Conservation (phyloP, 2,113 vertebrate species). For the Diadophis punctatus region DNA sequence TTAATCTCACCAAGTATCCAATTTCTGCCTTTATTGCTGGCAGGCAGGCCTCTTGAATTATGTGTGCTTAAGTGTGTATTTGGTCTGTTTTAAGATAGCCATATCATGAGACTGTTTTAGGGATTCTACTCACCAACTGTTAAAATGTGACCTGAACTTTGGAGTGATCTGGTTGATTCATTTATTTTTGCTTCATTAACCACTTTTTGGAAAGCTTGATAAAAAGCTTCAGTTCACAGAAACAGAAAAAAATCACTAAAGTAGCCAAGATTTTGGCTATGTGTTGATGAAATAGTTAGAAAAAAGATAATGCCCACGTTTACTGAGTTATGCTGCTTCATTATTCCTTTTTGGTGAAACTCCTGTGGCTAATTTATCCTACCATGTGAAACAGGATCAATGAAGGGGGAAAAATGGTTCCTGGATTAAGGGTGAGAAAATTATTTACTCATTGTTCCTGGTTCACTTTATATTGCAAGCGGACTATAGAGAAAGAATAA, state of each 20-base stretch:
- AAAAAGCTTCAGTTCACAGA: not conserved
- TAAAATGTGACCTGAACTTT: constrained; percentile 15
- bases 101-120: constrained; percentile 64
- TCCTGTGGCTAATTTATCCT: not conserved
- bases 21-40: constrained; percentile 96
- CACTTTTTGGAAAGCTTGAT: constrained; percentile 21
- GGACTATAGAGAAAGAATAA: not conserved
- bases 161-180: constrained; percentile 10
- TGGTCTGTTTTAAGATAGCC: constrained; percentile 71
- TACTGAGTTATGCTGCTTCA: not conserved
- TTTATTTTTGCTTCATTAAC: constrained; percentile 37
- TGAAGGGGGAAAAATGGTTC: not conserved
- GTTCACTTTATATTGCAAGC: not conserved
- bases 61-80: constrained; percentile 82
- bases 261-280: not conserved
- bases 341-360: not conserved
- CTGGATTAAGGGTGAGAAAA: not conserved
- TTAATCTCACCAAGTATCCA: constrained; percentile 99
- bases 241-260: constrained; percentile 19
- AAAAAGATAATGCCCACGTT: not conserved
- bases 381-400: not conserved
- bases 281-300: constrained; percentile 28
- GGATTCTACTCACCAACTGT: not conserved
- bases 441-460: not conserved
- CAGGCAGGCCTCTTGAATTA: constrained; percentile 89